Evolutionary conservation across 2,797 vertebrate species (phyloP).

Genomic region (Champsocephalus gunnari): DNA sequence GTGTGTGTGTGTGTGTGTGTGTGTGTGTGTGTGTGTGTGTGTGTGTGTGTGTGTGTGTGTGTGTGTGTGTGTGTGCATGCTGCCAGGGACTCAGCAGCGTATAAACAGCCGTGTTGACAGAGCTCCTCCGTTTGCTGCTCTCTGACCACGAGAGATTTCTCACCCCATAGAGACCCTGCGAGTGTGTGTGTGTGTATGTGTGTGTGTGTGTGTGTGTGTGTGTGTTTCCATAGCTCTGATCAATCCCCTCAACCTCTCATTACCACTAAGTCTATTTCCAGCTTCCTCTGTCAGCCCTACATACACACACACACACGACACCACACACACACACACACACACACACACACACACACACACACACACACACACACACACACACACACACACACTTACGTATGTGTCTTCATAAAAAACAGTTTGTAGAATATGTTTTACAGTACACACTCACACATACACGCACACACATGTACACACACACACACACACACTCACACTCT

Average conservation of each 20-base stretch:
- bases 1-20: slow-evolving; percentile 2
- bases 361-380: no score
- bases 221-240: slow-evolving; percentile 73
- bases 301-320: slow-evolving; percentile 14
- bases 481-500: no score
- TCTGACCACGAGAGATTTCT: slow-evolving; percentile 59
- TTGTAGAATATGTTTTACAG: no score
- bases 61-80: no score
- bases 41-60: no score
- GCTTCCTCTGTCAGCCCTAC: slow-evolving; percentile 38
- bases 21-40: no score
- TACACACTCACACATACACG: no score
- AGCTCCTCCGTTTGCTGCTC: slow-evolving; percentile 57
- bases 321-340: background rate
- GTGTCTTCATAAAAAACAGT: no score
- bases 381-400: background rate
- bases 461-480: no score
- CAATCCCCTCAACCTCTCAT: slow-evolving; percentile 69
- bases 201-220: slow-evolving; percentile 28
- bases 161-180: slow-evolving; percentile 46
- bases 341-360: background rate
- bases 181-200: slow-evolving; percentile 27
- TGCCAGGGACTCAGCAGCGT: slow-evolving; percentile 35
- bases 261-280: slow-evolving; percentile 73
- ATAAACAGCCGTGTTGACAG: slow-evolving; percentile 68